Base-by-base conservation (phyloP, 1,140 invertebrate genomes). In the Drosophila mauritiana region DNA sequence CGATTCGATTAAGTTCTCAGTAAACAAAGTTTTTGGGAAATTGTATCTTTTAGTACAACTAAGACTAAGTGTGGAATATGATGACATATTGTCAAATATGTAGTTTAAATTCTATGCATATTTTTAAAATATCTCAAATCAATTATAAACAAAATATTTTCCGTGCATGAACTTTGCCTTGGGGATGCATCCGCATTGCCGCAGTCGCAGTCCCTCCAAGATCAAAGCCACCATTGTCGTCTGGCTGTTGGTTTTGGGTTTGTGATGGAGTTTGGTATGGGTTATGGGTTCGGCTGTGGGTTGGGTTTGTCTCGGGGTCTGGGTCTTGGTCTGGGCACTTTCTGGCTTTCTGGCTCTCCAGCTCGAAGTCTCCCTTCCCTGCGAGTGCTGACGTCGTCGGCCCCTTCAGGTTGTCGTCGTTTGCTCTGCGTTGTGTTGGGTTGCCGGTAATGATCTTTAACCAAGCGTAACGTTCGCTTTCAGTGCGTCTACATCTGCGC, bases 391-490 rank as follows among this genome's bases (percentile, higher is more conserved):
- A 72, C 64, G 80, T 65, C 59, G 81, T 69, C 76, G 70, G 62
- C 73, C 73, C 64, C 61, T 68, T 75, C 52, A 48, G 46, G 72
- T 65, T 75, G 73, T 74, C 70, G 73, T 72, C 43, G 61, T 70
- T 51, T 51, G 48, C 45, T 48, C 45, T 8, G 45, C 25, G 51
- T 22, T 55, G 40, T 36, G 51, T 39, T 62, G 51, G 70, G 79
- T 74, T 88, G 80, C 80, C 84, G 84, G 84, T 88, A 88, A 88
- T 88, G 84, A 88, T 88, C 84, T 89, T 89, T 89, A 89, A 89
- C 84, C 84, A 89, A 89, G 84, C 84, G 84, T 80, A 90, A 89
- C 84, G 84, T 90, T 89, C 81, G 84, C 85, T 89, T 89, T 89
- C 85, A 89, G 84, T 89, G 84, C 84, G 85, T 89, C 80, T 83